Percentiles rank a stretch among this genome's conserved stretches.
Evolutionary conservation across 2,113 vertebrate genomes (phyloP).

Genomic region (Lophius piscatorius): DNA sequence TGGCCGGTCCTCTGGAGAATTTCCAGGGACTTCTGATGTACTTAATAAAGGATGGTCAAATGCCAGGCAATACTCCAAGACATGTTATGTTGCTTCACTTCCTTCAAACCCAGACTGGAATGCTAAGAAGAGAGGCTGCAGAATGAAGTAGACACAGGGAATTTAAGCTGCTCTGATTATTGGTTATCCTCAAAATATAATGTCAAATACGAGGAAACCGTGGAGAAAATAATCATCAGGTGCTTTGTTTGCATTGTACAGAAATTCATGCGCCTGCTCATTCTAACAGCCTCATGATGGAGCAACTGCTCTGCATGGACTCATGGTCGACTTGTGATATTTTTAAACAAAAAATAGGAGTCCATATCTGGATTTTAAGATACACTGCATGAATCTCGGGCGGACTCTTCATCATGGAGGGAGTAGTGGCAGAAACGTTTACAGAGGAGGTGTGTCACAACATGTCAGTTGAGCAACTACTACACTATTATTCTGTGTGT

Average conservation of each 20-base stretch:
- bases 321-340: background rate
- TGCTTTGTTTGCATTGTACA: conserved; percentile 17
- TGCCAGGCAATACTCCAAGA: conserved; percentile 85
- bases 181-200: conserved; percentile 39
- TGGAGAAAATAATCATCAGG: conserved; percentile 25
- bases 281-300: conserved; percentile 15
- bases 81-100: conserved; percentile 82
- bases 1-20: conserved; percentile 78
- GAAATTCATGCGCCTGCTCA: background rate
- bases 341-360: conserved; percentile 3
- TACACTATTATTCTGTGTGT: conserved; percentile 34
- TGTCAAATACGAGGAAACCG: conserved; percentile 24
- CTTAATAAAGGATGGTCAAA: conserved; percentile 91
- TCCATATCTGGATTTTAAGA: conserved; percentile 18
- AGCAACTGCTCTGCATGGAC: conserved; percentile 1
- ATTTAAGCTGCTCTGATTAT: conserved; percentile 32
- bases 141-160: conserved; percentile 29
- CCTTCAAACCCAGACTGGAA: conserved; percentile 81
- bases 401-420: conserved; percentile 41
- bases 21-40: conserved; percentile 85
- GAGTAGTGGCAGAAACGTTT: conserved; percentile 61
- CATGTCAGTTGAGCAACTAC: conserved; percentile 61
- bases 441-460: conserved; percentile 69
- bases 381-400: conserved; percentile 24
- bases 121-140: conserved; percentile 39